phyloP scores from a whole-genome alignment of 2,888 invertebrate genomes.

The Apamea sordens region DNA sequence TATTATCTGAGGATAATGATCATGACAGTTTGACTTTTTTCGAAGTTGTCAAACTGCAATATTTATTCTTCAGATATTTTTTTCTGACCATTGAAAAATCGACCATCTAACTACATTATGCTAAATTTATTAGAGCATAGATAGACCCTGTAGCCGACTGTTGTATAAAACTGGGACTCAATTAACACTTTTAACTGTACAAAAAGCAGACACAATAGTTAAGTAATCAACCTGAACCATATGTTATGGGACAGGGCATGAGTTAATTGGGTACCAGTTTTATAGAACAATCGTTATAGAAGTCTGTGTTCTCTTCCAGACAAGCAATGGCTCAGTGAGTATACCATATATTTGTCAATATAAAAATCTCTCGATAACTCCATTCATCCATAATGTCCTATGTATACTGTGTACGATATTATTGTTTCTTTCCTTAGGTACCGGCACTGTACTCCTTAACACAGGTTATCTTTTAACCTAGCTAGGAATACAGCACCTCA shows the following conservation, averaged over 20 bases:
- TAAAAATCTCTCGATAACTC: conserved; percentile 16
- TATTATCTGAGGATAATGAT: not conserved
- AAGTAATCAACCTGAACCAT: not conserved
- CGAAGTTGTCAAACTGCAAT: not conserved
- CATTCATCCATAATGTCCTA: too few relatives aligned
- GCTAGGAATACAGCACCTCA: too few relatives aligned
- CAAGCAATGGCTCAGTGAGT: conserved; percentile 18
- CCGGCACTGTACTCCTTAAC: too few relatives aligned
- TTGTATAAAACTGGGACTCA: conserved; percentile 24
- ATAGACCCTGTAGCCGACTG: conserved; percentile 22
- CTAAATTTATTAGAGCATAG: not conserved
- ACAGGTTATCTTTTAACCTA: too few relatives aligned
- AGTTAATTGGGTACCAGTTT: conserved; percentile 4
- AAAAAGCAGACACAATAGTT: not conserved
- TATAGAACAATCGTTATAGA: conserved; percentile 26
- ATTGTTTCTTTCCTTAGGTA: too few relatives aligned
- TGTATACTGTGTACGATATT: too few relatives aligned
- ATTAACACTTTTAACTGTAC: not conserved
- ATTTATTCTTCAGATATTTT: not conserved
- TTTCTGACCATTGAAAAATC: not conserved
- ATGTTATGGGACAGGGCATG: not conserved
- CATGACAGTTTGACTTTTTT: not conserved
- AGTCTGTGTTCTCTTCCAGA: conserved; percentile 36
- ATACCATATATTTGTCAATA: conserved; percentile 22
- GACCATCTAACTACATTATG: not conserved